Base-by-base conservation (phyloP, 92 coral and sea anemone genomes). In the Epizoanthus fatuus region DNA sequence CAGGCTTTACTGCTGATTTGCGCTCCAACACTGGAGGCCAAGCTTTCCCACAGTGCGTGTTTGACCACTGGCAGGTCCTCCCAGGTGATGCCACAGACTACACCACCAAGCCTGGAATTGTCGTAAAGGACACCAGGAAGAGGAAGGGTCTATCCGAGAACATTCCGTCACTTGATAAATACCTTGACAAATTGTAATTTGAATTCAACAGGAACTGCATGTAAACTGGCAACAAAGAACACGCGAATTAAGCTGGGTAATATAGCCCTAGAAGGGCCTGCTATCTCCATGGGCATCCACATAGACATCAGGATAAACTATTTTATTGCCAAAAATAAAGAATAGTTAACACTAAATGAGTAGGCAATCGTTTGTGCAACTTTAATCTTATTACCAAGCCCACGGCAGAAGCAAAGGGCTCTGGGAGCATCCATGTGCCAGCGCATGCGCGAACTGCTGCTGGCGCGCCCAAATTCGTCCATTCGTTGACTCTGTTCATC, bases 1-100 rank as follows among this genome's bases (percentile, higher is more conserved):
- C 47, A 97, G 99, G 99, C 63, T 97, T 97, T 72, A 97, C 99
- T 47, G 98, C 99, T 29, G 98, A 95, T 74, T 96, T 97, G 22
- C 98, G 99, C 22, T 95, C 98, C 60, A 91, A 95, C 81, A 97
- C 99, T 44, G 99, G 99, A 71, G 99, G 99, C 63, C 99, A 97
- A 81, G 99, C 99, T 25, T 97, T 97, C 91, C 99, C 99, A 12
- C 99, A 97, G 83, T 97, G 99, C 67, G 99, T 97, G 63, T 97
- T 97, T 66, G 98, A 97, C 80, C 99, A 97, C 81, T 97, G 99
- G 99, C 87, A 71, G 29, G 3, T 12, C 2, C 81, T 97, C 25
- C 84, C 83, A 8, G 98, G 95, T 10, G 93, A 91, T 45, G 80
- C 80, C 0, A 0, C 0, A 1, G 97, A 95, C 6, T 17, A 39